Conservation (phyloP, 2,113 vertebrate genomes). For the Trichomycterus rosablanca region DNA sequence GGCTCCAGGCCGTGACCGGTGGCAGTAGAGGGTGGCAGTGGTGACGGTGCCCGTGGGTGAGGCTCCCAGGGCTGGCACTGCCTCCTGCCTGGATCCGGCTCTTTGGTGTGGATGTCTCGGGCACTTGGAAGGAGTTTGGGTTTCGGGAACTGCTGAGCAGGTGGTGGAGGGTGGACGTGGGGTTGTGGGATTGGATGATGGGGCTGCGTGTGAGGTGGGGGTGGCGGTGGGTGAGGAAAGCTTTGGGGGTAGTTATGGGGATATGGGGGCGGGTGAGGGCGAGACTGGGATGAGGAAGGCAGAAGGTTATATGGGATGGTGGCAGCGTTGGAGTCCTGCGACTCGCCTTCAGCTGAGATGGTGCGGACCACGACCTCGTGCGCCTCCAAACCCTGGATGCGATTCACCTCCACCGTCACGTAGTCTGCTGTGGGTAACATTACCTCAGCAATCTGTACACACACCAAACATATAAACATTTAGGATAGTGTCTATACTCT, state of each 20-base stretch:
- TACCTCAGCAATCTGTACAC: slow-evolving; percentile 83
- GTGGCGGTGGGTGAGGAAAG: slow-evolving; percentile 27
- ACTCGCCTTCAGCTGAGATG: slow-evolving; percentile 90
- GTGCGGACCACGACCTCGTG: slow-evolving; percentile 84
- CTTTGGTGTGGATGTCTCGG: slow-evolving; percentile 92
- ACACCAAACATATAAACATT: background rate
- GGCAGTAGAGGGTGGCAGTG: slow-evolving; percentile 60
- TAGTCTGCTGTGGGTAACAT: slow-evolving; percentile 80
- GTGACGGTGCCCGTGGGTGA: slow-evolving; percentile 61
- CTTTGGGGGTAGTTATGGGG: slow-evolving; percentile 35
- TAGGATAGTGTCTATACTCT: too few relatives aligned
- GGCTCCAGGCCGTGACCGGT: slow-evolving; percentile 78
- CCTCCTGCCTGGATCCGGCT: slow-evolving; percentile 68
- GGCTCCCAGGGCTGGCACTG: slow-evolving; percentile 81
- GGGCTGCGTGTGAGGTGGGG: slow-evolving; percentile 29
- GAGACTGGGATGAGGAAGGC: slow-evolving; percentile 60
- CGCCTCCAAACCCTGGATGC: slow-evolving; percentile 82
- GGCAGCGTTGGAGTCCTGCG: slow-evolving; percentile 78
- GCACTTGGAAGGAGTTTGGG: slow-evolving; percentile 86
- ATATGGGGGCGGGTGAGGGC: slow-evolving; percentile 46
- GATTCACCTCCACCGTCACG: slow-evolving; percentile 74
- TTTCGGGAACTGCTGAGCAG: slow-evolving; percentile 64
- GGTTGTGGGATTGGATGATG: slow-evolving; percentile 20
- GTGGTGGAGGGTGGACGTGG: slow-evolving; percentile 36
- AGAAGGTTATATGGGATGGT: slow-evolving; percentile 81